Evolutionary conservation across 2,797 vertebrate genomes (phyloP), one percentile per base, ranked within the genome.

Genomic region (Acanthopagrus latus): DNA sequence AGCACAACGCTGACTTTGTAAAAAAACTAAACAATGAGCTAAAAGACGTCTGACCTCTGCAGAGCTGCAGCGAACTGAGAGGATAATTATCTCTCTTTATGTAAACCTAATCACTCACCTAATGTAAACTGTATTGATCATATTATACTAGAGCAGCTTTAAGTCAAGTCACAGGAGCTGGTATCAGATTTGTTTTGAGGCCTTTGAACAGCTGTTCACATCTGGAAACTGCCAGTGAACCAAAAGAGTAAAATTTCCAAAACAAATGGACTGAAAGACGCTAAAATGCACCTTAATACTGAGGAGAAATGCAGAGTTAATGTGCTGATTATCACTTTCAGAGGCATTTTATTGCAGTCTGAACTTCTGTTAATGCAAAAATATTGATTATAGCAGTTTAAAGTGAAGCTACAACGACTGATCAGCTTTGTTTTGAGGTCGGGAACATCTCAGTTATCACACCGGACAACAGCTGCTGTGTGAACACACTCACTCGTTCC

Each of bases 401-500:
- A 12, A 44, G 43, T 13, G 43, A 4, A 13, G 12, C 23, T 25
- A 27, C 10, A 43, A 7, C 4, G 21, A 51, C 46, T 25, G 18
- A 13, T 51, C 12, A 54, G 14, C 44, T 46, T 56, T 33, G 7
- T 16, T 57, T 20, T 41, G 5, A 29, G 43, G 16, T 5, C 33
- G 52, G 21, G 2, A 41, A 58, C n/a, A 18, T 70, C 18, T 11
- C 17, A 47, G 16, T 10, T 20, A 76, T 70, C 51, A 44, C 17
- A 64, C 43, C 25, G 6, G 50, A 21, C 13, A 33, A 62, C 54
- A 68, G 79, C 54, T 68, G 56, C 5, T n/a, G 13, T 18, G 51
- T 43, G 73, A 86, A 29, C 60, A 85, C 85, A 85, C 25, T 29
- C 78, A 78, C 56, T 18, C 17, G 18, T 17, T 55, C 17, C 38